Evolutionary conservation across 2,113 vertebrate species (phyloP).

Genomic region (Lanius collurio): DNA sequence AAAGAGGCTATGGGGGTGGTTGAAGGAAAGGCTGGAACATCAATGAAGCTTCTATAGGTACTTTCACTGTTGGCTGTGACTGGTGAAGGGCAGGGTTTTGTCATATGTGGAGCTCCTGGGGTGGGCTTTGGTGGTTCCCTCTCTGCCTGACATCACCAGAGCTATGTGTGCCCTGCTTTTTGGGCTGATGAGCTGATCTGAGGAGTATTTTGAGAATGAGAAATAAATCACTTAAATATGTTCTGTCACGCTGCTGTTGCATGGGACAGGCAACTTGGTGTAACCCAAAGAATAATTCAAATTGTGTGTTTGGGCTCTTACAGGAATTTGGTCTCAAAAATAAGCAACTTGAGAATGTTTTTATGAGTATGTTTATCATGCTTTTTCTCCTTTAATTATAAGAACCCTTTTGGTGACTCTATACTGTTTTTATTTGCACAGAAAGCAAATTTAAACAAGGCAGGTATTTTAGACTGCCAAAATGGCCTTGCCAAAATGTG

Average conservation of each 20-base stretch:
- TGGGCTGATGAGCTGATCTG: not conserved
- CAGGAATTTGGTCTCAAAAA: not conserved
- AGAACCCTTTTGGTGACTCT: not conserved
- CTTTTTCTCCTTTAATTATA: not conserved
- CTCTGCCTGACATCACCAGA: not conserved
- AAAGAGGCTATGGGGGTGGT: not conserved
- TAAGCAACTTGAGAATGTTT: not conserved
- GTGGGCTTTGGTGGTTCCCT: not conserved
- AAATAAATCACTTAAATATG: not conserved
- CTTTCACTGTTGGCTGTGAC: not conserved
- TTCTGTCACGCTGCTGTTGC: not conserved
- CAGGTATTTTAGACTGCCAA: not conserved
- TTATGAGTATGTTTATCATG: not conserved
- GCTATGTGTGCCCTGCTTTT: accelerated
- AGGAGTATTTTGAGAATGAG: not conserved
- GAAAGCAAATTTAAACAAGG: not conserved
- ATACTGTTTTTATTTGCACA: not conserved
- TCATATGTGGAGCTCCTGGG: accelerated
- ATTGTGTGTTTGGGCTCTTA: not conserved
- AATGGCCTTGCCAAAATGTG: not conserved
- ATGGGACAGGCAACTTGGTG: not conserved
- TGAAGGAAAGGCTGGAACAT: not conserved
- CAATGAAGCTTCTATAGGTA: not conserved
- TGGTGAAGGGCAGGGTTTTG: not conserved
- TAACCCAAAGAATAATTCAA: not conserved